Percentiles rank a stretch among this genome's conserved stretches.
Conservation (phyloP, 2,113 vertebrate genomes). For the Cryptomyrus ogoouensis region DNA sequence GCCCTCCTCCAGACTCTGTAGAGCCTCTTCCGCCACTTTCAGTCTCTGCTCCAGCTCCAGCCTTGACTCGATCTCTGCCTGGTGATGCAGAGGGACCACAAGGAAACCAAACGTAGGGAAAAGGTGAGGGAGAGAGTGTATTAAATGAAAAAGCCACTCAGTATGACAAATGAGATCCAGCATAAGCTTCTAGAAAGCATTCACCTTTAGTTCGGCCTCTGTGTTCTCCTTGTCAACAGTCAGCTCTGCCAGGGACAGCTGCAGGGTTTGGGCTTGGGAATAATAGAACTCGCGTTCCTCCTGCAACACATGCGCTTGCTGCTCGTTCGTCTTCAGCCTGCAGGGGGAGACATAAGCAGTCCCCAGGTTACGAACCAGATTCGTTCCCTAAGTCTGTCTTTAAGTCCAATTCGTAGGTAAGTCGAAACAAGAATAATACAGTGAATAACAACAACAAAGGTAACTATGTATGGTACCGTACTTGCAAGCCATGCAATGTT, state of each 20-base stretch:
- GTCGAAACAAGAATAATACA: not conserved
- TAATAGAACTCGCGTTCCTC: constrained; percentile 87
- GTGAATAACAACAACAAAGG: not conserved
- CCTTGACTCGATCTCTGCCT: constrained; percentile 86
- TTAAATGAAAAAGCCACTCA: not conserved
- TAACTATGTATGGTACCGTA: not conserved
- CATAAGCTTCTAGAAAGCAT: not conserved
- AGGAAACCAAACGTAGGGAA: no score
- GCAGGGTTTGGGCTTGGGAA: constrained; percentile 74
- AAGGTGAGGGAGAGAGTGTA: not conserved
- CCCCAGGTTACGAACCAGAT: not conserved
- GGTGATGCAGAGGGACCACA: not conserved
- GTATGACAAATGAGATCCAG: not conserved
- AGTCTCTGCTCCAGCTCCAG: constrained; percentile 80
- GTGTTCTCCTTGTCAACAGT: constrained; percentile 84
- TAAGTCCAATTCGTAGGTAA: not conserved
- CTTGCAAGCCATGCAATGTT: not conserved
- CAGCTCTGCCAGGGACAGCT: constrained; percentile 85
- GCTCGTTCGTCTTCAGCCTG: constrained; percentile 83
- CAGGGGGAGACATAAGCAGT: constrained; percentile 20
- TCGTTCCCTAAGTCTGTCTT: not conserved
- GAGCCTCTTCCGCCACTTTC: constrained; percentile 79
- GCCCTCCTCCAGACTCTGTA: constrained; percentile 83
- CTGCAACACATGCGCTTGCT: constrained; percentile 71
- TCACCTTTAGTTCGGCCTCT: constrained; percentile 86